A percentile compares a stretch with the other conserved stretches of the same genome.
Conservation (phyloP, 1,140 invertebrate species). For the Macrobrachium rosenbergii region DNA sequence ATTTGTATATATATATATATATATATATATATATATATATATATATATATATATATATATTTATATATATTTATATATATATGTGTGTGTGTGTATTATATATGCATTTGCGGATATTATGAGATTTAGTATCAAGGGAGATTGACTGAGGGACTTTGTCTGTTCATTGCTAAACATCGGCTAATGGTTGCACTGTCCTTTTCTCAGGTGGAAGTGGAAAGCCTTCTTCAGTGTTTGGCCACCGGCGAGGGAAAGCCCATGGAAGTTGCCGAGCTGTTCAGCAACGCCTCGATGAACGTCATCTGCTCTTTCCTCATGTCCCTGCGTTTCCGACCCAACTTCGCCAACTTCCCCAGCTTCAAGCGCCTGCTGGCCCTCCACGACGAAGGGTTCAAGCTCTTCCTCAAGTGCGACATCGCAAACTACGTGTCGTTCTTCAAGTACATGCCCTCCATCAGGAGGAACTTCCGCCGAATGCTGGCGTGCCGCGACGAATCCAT, state of each 20-base stretch:
- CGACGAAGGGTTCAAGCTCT: conserved; percentile 89
- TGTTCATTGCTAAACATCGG: neutral
- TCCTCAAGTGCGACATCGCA: conserved; percentile 77
- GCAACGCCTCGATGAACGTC: conserved; percentile 89
- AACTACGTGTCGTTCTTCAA: conserved; percentile 81
- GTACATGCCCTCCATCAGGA: conserved; percentile 82
- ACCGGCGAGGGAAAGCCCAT: conserved; percentile 76
- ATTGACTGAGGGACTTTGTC: conserved; percentile 59
- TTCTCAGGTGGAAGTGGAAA: conserved; percentile 81
- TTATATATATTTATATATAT: too few relatives aligned
- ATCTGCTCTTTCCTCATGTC: conserved; percentile 93
- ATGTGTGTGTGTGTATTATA: too few relatives aligned
- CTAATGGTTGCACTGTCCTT: conserved; percentile 58
- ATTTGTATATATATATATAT: too few relatives aligned
- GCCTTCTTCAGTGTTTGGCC: conserved; percentile 78
- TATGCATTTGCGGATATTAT: neutral
- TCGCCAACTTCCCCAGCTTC: conserved; percentile 82
- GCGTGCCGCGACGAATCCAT: conserved; percentile 87
- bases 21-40: too few relatives aligned
- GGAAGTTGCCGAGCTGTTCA: conserved; percentile 80
- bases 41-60: too few relatives aligned
- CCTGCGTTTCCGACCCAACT: conserved; percentile 83
- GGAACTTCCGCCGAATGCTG: conserved; percentile 81
- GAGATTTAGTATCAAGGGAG: neutral
- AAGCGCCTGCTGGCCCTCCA: conserved; percentile 85